Conservation (phyloP, 2,113 vertebrate genomes). For the Stomatorhinus ivindoensis region DNA sequence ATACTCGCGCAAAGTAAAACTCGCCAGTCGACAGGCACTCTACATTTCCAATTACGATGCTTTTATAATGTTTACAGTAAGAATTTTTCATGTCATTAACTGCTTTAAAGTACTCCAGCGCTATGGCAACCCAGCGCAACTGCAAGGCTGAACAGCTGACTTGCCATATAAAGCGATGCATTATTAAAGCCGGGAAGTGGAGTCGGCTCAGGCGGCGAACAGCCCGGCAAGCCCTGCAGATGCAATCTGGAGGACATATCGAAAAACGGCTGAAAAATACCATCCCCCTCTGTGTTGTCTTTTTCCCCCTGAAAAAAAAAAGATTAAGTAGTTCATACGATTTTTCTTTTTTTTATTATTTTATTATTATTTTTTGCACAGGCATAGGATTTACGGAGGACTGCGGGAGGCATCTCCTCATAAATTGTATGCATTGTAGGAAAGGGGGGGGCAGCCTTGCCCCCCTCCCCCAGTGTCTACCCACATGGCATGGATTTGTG, state of each 20-base stretch:
- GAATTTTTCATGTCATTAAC: conserved; percentile 40
- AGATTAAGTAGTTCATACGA: conserved; percentile 23
- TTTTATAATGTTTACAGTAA: conserved; percentile 37
- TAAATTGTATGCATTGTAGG: background rate
- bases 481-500: conserved; percentile 12
- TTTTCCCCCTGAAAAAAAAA: conserved; percentile 26
- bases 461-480: background rate
- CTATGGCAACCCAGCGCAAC: conserved; percentile 32
- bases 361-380: background rate
- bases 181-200: conserved; percentile 42
- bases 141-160: conserved; percentile 35
- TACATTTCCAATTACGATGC: conserved; percentile 35
- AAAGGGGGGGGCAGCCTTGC: background rate
- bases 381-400: background rate
- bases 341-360: background rate
- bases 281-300: conserved; percentile 6
- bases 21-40: conserved; percentile 25
- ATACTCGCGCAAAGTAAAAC: background rate
- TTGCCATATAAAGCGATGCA: conserved; percentile 41
- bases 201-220: conserved; percentile 30
- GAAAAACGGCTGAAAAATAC: conserved; percentile 31
- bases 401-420: background rate
- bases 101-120: conserved; percentile 33
- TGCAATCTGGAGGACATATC: conserved; percentile 26
- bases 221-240: conserved; percentile 30